A percentile compares a stretch with the other conserved stretches of the same genome.
phyloP scores from a whole-genome alignment of 2,888 invertebrate species.

The Conomelus anceps region DNA sequence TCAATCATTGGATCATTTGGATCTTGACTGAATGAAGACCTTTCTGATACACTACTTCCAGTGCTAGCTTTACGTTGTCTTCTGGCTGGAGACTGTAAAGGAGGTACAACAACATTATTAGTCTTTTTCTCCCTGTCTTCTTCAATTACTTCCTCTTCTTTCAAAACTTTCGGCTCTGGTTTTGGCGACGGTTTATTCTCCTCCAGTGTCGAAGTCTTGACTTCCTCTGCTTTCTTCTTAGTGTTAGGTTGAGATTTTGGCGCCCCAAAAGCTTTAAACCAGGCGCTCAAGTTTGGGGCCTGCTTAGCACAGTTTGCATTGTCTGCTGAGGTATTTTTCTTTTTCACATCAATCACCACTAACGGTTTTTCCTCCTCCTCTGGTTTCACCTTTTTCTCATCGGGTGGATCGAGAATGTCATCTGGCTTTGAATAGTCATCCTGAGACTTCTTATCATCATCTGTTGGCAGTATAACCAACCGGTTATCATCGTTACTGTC shows the following conservation, averaged over 20 bases:
- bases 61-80: constrained; percentile 67
- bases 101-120: constrained; percentile 24
- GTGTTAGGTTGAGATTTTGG: constrained; percentile 59
- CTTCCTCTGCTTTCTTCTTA: constrained; percentile 46
- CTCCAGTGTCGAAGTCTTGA: not conserved
- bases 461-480: constrained; percentile 23
- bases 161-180: not conserved
- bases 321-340: constrained; percentile 34
- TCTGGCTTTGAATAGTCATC: constrained; percentile 40
- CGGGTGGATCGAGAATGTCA: constrained; percentile 37
- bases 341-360: constrained; percentile 23
- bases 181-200: constrained; percentile 18
- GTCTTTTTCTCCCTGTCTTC: constrained; percentile 32
- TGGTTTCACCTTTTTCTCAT: constrained; percentile 33
- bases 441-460: constrained; percentile 28
- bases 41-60: constrained; percentile 70
- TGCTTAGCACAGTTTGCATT: constrained; percentile 50
- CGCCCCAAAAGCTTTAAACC: constrained; percentile 87
- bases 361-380: constrained; percentile 29
- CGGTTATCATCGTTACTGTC: constrained; percentile 31
- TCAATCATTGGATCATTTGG: constrained; percentile 36
- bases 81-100: constrained; percentile 41
- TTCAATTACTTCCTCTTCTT: constrained; percentile 28
- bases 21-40: constrained; percentile 67
- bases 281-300: constrained; percentile 80